Evolutionary conservation across 2,888 invertebrate species (phyloP), one percentile per base, ranked within the genome.

Genomic region (Acronicta alni): DNA sequence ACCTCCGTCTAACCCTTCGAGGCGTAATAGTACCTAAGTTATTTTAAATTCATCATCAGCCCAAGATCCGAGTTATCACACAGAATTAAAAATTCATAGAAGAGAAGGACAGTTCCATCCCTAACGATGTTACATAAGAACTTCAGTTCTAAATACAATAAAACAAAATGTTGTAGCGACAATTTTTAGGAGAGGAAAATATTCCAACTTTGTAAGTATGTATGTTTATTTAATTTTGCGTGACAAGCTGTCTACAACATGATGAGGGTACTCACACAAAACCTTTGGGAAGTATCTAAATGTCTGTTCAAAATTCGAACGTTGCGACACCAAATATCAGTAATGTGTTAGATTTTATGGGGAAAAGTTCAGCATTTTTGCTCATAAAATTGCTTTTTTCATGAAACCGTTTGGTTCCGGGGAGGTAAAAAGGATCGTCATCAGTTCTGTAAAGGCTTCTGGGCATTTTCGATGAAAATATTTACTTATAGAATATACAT

Each of bases 161-260:
- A 52, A 55, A 68, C 46, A 51, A 57, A 57, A 68, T 18, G 41
- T 51, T 57, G 53, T 45, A 26, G 57, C 47, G 53, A 72, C 57
- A 66, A 61, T 71, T 68, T 65, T 71, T 43, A n/a, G 35, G 14
- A n/a, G 32, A 48, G 45, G 30, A 55, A 63, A 73, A 67, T 69
- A 62, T 65, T 72, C 51, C 52, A 64, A 71, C 57, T 64, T 67
- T 63, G 64, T 69, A 67, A 38, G 48, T 67, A 72, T 59, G 57
- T 60, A 63, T 77, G 79, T 72, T 75, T 79, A 76, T 79, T 79
- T 76, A 72, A 79, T 79, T 79, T 75, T 56, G 59, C 64, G 54
- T 76, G 79, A 79, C 79, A 79, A 61, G 57, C 63, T 73, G 76
- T 79, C 79, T 57, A 43, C 45, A 52, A 44, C 49, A 55, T 78